Conservation (phyloP, 2,888 invertebrate species). For the Dryobotodes eremita region DNA sequence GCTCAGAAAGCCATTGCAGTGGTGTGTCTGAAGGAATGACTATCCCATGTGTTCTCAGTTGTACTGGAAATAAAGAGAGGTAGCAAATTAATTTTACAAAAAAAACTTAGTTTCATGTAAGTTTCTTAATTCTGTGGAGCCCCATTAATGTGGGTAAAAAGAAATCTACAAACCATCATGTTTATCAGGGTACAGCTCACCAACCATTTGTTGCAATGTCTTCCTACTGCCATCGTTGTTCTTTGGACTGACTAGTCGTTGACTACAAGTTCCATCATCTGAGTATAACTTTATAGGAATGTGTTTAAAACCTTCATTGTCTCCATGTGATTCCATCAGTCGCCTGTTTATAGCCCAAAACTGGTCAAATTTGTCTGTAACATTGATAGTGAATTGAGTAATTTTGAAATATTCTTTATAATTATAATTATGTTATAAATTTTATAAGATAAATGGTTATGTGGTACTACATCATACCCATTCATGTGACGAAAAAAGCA, state of each 20-base stretch:
- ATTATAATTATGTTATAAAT: neutral
- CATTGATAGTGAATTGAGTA: neutral
- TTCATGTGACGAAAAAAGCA: neutral
- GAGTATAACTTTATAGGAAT: constrained; percentile 97
- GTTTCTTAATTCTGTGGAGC: neutral
- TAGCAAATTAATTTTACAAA: neutral
- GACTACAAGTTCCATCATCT: constrained; percentile 93
- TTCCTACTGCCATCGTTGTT: constrained; percentile 94
- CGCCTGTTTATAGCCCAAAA: constrained; percentile 99
- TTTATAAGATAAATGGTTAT: neutral
- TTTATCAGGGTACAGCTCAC: constrained; percentile 93
- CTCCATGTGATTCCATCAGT: constrained; percentile 96
- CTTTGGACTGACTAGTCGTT: constrained; percentile 94
- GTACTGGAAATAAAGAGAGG: constrained; percentile 90
- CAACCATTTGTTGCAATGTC: constrained; percentile 93
- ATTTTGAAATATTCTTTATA: neutral
- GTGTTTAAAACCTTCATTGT: constrained; percentile 95
- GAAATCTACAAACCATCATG: constrained; percentile 74
- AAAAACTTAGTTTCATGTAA: neutral
- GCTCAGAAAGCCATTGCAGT: constrained; percentile 99
- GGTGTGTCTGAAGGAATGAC: constrained; percentile 96
- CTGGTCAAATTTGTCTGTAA: constrained; percentile 98
- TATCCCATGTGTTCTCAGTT: constrained; percentile 97
- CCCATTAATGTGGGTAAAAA: neutral
- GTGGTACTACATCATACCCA: neutral